Percentiles rank a stretch among this genome's conserved stretches.
phyloP scores from a whole-genome alignment of 37 sponge, comb jelly and placozoan species.

The Aphrocallistes beatrix region DNA sequence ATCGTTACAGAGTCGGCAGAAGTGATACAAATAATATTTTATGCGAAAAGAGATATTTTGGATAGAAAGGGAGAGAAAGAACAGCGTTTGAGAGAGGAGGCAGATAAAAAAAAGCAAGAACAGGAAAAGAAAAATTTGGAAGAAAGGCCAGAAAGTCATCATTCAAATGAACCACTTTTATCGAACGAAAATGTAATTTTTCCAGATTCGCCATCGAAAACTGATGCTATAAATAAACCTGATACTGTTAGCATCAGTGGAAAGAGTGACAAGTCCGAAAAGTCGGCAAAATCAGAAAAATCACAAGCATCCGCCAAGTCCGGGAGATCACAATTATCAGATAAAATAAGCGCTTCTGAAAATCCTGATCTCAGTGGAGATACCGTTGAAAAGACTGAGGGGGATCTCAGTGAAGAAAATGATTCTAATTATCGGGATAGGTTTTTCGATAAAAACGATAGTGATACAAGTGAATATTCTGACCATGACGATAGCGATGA shows the following conservation, averaged over 20 bases:
- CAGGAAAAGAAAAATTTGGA: not conserved
- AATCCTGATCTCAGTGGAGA: not conserved
- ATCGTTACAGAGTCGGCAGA: constrained; percentile 2
- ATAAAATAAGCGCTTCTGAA: not conserved
- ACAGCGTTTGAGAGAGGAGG: not conserved
- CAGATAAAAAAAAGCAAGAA: not conserved
- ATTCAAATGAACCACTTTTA: not conserved
- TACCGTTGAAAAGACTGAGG: not conserved
- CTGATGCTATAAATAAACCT: not conserved
- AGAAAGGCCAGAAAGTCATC: not conserved
- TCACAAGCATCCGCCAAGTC: not conserved
- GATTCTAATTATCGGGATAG: not conserved
- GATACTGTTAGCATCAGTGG: not conserved
- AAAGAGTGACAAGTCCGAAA: not conserved
- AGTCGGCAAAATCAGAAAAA: not conserved
- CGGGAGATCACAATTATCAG: not conserved
- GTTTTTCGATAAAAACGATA: not conserved
- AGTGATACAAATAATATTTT: not conserved
- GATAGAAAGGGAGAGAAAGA: not conserved
- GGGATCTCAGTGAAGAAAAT: not conserved
- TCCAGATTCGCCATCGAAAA: not conserved
- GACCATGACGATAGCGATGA: not conserved
- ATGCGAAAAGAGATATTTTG: not conserved
- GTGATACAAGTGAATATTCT: not conserved
- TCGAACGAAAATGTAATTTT: not conserved